Base-by-base conservation (phyloP, 2,888 invertebrate species). In the Philonicus albiceps region DNA sequence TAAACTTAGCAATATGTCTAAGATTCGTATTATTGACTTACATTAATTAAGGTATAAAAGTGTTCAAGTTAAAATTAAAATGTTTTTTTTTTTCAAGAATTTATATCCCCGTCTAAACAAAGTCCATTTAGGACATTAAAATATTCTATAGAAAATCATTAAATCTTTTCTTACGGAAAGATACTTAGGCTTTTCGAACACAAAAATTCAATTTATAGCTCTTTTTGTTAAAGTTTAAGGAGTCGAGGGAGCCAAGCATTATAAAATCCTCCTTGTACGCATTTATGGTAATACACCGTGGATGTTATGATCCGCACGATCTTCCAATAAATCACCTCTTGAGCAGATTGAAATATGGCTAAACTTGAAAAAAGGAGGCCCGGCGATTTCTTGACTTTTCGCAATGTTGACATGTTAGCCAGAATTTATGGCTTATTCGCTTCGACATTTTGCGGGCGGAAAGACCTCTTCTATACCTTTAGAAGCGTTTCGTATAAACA, bases 321-420 rank as follows among this genome's bases (percentile, higher is more conserved):
- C 40, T 40, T 13, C 37, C 76, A 76, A 76, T 76, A 76, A 76
- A 76, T 76, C 76, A 76, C 40, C 22, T 40, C 76, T 31, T 76
- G 76, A 76, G 40, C 76, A 76, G 76, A 76, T 76, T 76, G 76
- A 76, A 76, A 76, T 76, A 76, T 76, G 76, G 40, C 40, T 22
- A 76, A 76, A 76, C 76, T 76, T 76, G 76, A 76, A 76, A 76
- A 76, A 74, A 31, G 74, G 27, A 76, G 40, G 37, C 34, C 40
- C 34, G 37, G 76, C 76, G 76, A 76, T 76, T 76, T 40, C 40
- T 37, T 76, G 34, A 76, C 34, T 31, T 40, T 40, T 22, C 40
- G 43, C 40, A 37, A 34, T 76, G 76, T 76, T 76, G 76, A 76
- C 76, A 76, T 37, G 76, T 37, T 76, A 40, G 34, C 37, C 22